Percentiles rank a stretch among this genome's conserved stretches.
Conservation (phyloP, 1,140 invertebrate genomes). For the Drosophila teissieri region DNA sequence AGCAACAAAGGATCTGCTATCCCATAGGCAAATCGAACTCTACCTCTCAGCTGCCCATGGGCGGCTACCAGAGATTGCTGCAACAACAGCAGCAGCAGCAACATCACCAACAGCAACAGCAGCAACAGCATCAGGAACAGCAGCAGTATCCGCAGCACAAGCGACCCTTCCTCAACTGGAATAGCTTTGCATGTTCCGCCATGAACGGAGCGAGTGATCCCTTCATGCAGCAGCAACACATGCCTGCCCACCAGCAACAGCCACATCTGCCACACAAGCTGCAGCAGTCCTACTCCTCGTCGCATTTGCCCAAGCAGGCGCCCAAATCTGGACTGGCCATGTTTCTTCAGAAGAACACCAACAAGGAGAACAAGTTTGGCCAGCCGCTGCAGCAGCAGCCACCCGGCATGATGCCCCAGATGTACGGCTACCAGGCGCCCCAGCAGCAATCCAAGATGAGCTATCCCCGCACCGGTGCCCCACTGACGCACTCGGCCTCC, state of each 20-base stretch:
- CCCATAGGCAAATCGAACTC: conserved; percentile 81
- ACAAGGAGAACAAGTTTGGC: conserved; percentile 78
- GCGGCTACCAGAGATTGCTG: conserved; percentile 61
- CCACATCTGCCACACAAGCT: conserved; percentile 58
- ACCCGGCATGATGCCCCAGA: conserved; percentile 61
- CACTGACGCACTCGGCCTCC: conserved; percentile 66
- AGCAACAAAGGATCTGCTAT: conserved; percentile 56
- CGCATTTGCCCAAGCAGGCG: conserved; percentile 63
- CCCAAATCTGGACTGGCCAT: conserved; percentile 59
- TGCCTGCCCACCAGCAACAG: conserved; percentile 22
- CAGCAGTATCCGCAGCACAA: conserved; percentile 76
- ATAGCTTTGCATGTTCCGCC: conserved; percentile 74
- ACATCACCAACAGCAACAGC: conserved; percentile 37
- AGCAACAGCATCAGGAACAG: conserved; percentile 36
- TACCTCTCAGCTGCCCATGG: conserved; percentile 76
- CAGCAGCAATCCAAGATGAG: conserved; percentile 30
- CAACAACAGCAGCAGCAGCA: conserved; percentile 59
- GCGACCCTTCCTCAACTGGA: conserved; percentile 76
- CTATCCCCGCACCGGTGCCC: conserved; percentile 45
- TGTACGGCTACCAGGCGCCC: conserved; percentile 55
- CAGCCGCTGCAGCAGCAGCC: conserved; percentile 53
- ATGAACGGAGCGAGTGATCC: conserved; percentile 73
- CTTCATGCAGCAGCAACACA: conserved; percentile 67
- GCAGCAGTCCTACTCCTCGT: conserved; percentile 72
- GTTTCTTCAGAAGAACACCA: conserved; percentile 70